Percentiles rank a stretch among this genome's conserved stretches.
Conservation (phyloP, 2,797 vertebrate genomes). For the Pteropus rufus region DNA sequence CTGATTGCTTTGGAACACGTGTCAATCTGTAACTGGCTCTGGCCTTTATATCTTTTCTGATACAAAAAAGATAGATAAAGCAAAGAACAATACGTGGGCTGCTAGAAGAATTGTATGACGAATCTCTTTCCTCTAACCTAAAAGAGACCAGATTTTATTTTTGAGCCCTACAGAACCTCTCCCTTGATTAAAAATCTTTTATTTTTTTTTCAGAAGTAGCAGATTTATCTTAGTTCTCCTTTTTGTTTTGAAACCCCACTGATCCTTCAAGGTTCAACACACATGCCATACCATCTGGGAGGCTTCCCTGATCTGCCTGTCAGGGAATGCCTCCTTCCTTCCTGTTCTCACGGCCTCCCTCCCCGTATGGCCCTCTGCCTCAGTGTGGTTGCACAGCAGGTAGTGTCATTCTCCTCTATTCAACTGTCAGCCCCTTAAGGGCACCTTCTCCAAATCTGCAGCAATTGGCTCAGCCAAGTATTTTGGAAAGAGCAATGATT, state of each 20-base stretch:
- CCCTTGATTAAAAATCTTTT: not conserved
- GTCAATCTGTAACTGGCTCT: not conserved
- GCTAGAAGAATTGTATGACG: not conserved
- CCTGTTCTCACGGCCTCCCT: not conserved
- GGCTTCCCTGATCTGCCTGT: not conserved
- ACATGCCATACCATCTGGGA: not conserved
- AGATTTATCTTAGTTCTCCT: not conserved
- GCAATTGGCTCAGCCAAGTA: not conserved
- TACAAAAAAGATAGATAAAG: not conserved
- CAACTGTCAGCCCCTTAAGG: not conserved
- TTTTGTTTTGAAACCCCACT: not conserved
- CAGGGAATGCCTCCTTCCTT: not conserved
- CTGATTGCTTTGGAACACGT: not conserved
- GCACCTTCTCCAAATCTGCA: not conserved
- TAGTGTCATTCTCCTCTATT: not conserved
- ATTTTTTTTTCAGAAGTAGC: not conserved
- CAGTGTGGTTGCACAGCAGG: not conserved
- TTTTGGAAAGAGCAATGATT: slow-evolving; percentile 2
- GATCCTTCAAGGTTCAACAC: slow-evolving; percentile 10
- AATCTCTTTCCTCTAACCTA: not conserved
- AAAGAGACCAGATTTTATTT: not conserved
- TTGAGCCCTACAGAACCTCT: not conserved
- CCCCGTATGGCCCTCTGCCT: not conserved
- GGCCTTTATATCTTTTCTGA: not conserved
- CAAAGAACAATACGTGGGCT: not conserved